Base-by-base conservation (phyloP, 2,797 vertebrate species). In the Clarias pachynema region DNA sequence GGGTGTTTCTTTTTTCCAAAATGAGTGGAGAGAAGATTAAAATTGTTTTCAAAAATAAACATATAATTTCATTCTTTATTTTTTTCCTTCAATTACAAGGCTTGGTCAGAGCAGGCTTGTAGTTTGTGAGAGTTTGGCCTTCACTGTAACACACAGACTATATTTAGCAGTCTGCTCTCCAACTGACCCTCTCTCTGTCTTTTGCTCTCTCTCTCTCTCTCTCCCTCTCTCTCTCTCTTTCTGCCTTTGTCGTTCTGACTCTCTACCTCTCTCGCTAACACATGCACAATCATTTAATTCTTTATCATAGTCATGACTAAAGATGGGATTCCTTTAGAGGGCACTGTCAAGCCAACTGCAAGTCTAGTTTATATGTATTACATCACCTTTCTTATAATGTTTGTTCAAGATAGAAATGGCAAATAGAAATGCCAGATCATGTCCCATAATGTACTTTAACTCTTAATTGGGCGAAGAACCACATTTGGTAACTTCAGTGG, bases 21-120 rank as follows among this genome's bases (percentile, higher is more conserved):
- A 94, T 94, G 94, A 95, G 93, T 94, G 95, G 92, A 93, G 93
- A 96, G 95, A 94, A 95, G 94, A 96, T 95, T 95, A 95, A 96
- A 96, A 96, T 96, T 96, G 95, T 96, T 95, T 94, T 95, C 94
- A 95, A 96, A 96, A 96, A 96, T 96, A 96, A 96, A 96, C 95
- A 96, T 96, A 94, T 96, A 96, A 96, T 96, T 96, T 96, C 91
- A 94, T 93, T 95, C 94, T 94, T 95, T 95, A 95, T 96, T 96
- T 96, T 96, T 95, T 95, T 85, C 87, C 94, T 95, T 94, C 95
- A 96, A 96, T 96, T 96, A 96, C 95, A 96, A 95, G 95, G 95
- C 95, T 94, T 92, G 94, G 94, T 94, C 94, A 92, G 93, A 93
- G 92, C 91, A 92, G 93, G 94, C 95, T 95, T 95, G 95, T 95